A percentile compares a stretch with the other conserved stretches of the same genome.
phyloP scores from a whole-genome alignment of 2,888 invertebrate species.

The Petrolisthes cinctipes region DNA sequence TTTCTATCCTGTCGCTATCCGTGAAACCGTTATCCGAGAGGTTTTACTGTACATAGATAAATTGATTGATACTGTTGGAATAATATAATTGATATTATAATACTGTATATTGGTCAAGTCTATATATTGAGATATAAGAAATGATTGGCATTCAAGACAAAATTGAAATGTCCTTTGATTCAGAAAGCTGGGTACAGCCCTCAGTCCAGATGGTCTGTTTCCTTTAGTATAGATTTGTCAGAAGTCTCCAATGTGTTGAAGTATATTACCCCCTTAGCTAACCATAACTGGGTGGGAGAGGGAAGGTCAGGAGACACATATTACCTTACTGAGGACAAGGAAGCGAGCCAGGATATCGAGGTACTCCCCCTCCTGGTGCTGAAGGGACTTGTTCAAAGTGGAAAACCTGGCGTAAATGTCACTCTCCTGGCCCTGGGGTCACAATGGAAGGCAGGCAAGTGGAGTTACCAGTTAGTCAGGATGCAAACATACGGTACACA shows the following conservation, averaged over 20 bases:
- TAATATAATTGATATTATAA: too few species aligned
- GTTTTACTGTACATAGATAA: too few species aligned
- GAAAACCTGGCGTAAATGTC: constrained; percentile 52
- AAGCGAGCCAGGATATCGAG: constrained; percentile 49
- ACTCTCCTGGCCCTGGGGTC: constrained; percentile 47
- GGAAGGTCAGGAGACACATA: background rate
- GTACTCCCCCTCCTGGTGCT: constrained; percentile 56
- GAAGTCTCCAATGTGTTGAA: background rate
- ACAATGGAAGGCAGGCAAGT: background rate
- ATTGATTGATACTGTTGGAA: too few species aligned
- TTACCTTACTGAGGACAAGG: constrained; percentile 48
- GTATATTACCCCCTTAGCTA: background rate
- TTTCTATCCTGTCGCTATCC: too few species aligned
- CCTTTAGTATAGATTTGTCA: too few species aligned
- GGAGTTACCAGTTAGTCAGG: background rate
- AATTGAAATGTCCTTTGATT: too few species aligned
- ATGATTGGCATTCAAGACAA: too few species aligned
- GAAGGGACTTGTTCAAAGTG: constrained; percentile 46
- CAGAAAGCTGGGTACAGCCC: too few species aligned
- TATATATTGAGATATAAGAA: too few species aligned
- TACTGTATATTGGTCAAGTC: too few species aligned
- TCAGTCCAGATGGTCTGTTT: too few species aligned
- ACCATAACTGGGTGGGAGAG: background rate
- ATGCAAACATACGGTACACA: background rate
- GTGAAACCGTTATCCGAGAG: too few species aligned